phyloP scores from a whole-genome alignment of 2,113 vertebrate species.

The Urocolius indicus region DNA sequence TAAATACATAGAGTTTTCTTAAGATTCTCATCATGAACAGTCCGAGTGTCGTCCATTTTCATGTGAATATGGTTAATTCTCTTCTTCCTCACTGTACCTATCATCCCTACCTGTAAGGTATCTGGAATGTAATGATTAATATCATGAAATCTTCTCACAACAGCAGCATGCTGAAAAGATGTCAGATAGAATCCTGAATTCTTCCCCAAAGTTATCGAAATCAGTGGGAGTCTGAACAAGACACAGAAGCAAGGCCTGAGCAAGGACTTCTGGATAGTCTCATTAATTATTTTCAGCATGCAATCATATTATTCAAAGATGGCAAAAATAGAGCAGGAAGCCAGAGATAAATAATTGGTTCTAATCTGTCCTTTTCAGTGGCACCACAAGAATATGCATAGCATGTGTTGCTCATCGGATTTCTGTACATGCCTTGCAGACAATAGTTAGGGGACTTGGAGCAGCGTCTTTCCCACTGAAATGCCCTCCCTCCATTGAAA shows the following conservation, averaged over 20 bases:
- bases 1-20: not conserved
- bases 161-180: slow-evolving; percentile 46
- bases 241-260: not conserved
- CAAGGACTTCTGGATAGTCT: slow-evolving; percentile 24
- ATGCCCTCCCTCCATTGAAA: not conserved
- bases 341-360: slow-evolving; percentile 56
- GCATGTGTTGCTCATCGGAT: not conserved
- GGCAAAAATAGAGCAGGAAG: slow-evolving; percentile 44
- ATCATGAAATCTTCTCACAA: slow-evolving; percentile 33
- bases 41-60: slow-evolving; percentile 47
- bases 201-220: not conserved
- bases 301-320: slow-evolving; percentile 39
- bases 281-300: slow-evolving; percentile 29
- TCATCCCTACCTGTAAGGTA: not conserved
- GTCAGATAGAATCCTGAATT: not conserved
- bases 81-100: slow-evolving; percentile 18
- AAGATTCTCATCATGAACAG: not conserved
- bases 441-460: not conserved
- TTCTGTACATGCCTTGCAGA: not conserved
- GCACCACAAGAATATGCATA: slow-evolving; percentile 10
- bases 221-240: not conserved
- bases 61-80: slow-evolving; percentile 22
- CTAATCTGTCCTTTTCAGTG: slow-evolving; percentile 35
- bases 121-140: slow-evolving; percentile 41
- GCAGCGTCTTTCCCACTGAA: slow-evolving; percentile 3